Percentiles rank a stretch among this genome's conserved stretches.
Evolutionary conservation across 2,888 invertebrate species (phyloP).

Genomic region (Drosophila siamana): DNA sequence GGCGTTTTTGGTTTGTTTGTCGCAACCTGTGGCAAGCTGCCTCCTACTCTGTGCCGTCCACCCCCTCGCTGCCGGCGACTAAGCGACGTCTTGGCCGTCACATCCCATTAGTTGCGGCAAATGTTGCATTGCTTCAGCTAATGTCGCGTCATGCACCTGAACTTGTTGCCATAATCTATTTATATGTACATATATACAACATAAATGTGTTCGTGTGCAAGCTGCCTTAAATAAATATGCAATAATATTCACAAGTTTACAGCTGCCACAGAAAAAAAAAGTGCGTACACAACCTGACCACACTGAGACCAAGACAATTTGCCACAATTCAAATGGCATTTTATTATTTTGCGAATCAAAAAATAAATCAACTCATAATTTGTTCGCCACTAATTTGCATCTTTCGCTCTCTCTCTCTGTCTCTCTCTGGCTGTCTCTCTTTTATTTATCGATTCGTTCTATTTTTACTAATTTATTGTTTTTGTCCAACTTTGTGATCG

Average conservation of each 20-base stretch:
- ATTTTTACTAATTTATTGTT: neutral
- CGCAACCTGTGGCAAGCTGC: slow-evolving; percentile 20
- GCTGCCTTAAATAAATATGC: slow-evolving; percentile 38
- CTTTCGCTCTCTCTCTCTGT: no score
- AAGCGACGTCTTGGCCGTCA: slow-evolving; percentile 41
- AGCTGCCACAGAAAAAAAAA: slow-evolving; percentile 15
- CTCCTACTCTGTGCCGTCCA: neutral
- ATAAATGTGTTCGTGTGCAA: neutral
- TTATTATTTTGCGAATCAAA: no score
- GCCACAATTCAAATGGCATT: neutral
- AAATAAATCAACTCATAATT: neutral
- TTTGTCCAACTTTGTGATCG: no score
- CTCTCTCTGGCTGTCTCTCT: no score
- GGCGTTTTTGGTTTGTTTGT: slow-evolving; percentile 34
- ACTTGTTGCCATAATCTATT: slow-evolving; percentile 37
- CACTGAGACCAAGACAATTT: neutral
- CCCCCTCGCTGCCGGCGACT: neutral
- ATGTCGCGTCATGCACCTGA: slow-evolving; percentile 64
- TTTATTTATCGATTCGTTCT: neutral
- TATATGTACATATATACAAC: slow-evolving; percentile 1
- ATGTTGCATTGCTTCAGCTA: slow-evolving; percentile 62
- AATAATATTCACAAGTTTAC: slow-evolving; percentile 13
- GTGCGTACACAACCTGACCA: slow-evolving; percentile 28
- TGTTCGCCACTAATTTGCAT: neutral
- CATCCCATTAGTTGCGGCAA: slow-evolving; percentile 62